Conservation (phyloP, 2,797 vertebrate species). For the Sebastes taczanowskii region DNA sequence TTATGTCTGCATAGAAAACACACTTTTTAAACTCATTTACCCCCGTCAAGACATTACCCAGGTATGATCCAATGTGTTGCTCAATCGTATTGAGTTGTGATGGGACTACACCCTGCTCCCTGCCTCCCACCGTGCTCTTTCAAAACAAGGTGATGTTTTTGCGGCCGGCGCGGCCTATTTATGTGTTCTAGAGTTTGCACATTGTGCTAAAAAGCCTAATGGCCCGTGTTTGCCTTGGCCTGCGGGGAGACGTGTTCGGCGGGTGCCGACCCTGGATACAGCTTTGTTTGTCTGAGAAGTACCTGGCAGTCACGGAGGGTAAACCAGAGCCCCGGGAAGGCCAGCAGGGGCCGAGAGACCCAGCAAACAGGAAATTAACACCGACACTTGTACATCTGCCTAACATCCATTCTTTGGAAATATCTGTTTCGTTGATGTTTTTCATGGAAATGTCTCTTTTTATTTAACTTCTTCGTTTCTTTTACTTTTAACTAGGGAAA, state of each 20-base stretch:
- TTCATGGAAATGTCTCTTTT: slow-evolving; percentile 31
- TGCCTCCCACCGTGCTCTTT: slow-evolving; percentile 29
- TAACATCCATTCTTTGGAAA: slow-evolving; percentile 49
- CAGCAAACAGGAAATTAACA: slow-evolving; percentile 65
- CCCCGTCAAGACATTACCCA: slow-evolving; percentile 49
- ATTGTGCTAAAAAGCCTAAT: slow-evolving; percentile 35
- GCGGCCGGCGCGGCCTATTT: slow-evolving; percentile 26
- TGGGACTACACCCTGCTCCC: slow-evolving; percentile 33
- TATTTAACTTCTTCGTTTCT: not conserved
- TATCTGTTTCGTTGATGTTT: slow-evolving; percentile 16
- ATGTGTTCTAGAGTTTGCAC: slow-evolving; percentile 60
- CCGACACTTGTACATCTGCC: slow-evolving; percentile 61
- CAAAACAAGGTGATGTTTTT: slow-evolving; percentile 54
- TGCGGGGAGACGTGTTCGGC: slow-evolving; percentile 25
- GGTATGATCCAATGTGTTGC: slow-evolving; percentile 24
- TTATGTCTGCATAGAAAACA: slow-evolving; percentile 39
- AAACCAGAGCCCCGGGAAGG: slow-evolving; percentile 45
- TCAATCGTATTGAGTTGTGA: slow-evolving; percentile 8
- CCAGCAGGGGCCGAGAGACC: slow-evolving; percentile 36
- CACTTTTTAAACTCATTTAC: not conserved
- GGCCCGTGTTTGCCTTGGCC: slow-evolving; percentile 67
- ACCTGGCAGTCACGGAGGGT: slow-evolving; percentile 62
- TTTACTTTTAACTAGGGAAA: not conserved
- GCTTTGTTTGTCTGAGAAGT: slow-evolving; percentile 63
- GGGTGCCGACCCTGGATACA: slow-evolving; percentile 37